Conservation (phyloP, 2,888 invertebrate genomes). For the Salticus scenicus region DNA sequence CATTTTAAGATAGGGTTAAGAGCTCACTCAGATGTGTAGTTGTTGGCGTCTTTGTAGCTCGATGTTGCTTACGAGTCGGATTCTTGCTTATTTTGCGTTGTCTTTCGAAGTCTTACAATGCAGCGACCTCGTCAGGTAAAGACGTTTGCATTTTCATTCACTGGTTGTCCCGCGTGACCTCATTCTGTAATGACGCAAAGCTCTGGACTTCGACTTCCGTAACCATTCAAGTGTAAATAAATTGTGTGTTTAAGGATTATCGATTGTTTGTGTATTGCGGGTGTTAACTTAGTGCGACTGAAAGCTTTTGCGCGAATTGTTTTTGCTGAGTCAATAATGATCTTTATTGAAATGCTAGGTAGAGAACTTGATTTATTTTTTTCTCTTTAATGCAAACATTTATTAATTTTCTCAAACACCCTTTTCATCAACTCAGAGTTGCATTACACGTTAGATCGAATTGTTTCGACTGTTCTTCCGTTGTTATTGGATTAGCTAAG, state of each 20-base stretch:
- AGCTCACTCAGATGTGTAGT: slow-evolving; percentile 30
- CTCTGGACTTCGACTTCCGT: slow-evolving; percentile 10
- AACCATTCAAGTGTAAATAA: not conserved
- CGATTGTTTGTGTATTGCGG: not conserved
- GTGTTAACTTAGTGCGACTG: too few species aligned
- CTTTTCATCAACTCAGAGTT: too few species aligned
- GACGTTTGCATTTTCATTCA: slow-evolving; percentile 22
- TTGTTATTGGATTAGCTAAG: too few species aligned
- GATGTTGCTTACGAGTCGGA: not conserved
- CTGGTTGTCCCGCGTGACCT: slow-evolving; percentile 23
- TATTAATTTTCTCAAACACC: too few species aligned
- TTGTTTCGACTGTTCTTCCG: too few species aligned
- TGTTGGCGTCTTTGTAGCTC: slow-evolving; percentile 44
- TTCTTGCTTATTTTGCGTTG: not conserved
- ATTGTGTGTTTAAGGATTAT: not conserved
- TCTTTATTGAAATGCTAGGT: too few species aligned
- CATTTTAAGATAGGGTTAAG: slow-evolving; percentile 22
- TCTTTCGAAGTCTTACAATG: slow-evolving; percentile 19
- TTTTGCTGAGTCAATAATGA: too few species aligned
- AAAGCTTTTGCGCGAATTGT: too few species aligned
- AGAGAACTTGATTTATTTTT: too few species aligned
- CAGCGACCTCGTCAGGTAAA: slow-evolving; percentile 51
- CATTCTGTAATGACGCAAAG: slow-evolving; percentile 29
- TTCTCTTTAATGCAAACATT: too few species aligned
- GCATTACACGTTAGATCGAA: too few species aligned